Percentiles rank a stretch among this genome's conserved stretches.
Conservation (phyloP, 2,797 vertebrate species). For the Cyclopterus lumpus region DNA sequence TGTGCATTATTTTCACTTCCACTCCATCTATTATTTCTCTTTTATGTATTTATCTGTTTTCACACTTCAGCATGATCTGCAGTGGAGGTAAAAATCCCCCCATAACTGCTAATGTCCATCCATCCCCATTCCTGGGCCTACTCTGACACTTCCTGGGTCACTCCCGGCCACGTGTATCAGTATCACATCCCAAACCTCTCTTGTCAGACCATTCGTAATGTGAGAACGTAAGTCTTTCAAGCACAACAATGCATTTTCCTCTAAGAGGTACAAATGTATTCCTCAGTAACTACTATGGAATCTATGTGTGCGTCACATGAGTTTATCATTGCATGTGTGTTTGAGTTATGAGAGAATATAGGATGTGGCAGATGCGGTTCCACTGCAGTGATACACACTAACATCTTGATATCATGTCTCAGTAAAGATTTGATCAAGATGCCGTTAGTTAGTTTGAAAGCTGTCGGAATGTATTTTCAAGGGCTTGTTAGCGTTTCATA, state of each 20-base stretch:
- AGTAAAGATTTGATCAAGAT: neutral
- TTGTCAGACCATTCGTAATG: conserved; percentile 65
- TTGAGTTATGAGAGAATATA: neutral
- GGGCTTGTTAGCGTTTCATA: neutral
- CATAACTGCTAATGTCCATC: conserved; percentile 30
- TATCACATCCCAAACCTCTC: conserved; percentile 56
- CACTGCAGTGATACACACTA: conserved; percentile 2
- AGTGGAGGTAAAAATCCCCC: conserved; percentile 19
- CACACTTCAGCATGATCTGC: neutral
- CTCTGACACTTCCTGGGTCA: conserved; percentile 55
- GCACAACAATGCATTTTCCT: conserved; percentile 59
- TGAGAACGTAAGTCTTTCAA: conserved; percentile 62
- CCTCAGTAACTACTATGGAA: conserved; percentile 18
- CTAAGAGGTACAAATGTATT: conserved; percentile 32
- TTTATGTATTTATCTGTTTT: conserved; percentile 11
- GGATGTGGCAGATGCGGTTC: neutral
- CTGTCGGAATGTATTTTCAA: neutral
- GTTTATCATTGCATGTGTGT: conserved; percentile 35
- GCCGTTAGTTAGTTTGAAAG: neutral
- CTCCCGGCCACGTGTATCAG: conserved; percentile 50
- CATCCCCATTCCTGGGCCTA: conserved; percentile 27
- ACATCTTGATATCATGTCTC: neutral
- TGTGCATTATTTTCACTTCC: neutral
- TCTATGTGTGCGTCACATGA: conserved; percentile 20
- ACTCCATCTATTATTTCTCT: neutral